These are phyloP conservation scores for Propithecus deckenii DNA, from an alignment of 2,797 vertebrate species.

Conservation along the genomic window DNA sequence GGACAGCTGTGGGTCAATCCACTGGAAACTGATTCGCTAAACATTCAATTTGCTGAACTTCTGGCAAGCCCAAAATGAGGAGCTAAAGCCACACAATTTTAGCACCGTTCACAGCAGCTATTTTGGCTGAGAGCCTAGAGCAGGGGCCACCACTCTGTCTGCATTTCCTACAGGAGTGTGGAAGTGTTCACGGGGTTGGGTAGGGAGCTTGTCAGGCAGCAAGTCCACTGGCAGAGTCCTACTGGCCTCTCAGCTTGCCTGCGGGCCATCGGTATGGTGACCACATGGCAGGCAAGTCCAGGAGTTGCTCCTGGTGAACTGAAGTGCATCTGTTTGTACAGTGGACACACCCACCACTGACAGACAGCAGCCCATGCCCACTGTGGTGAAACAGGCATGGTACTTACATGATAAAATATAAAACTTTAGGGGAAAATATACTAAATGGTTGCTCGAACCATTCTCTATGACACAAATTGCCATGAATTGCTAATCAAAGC, in stretches of 20 bases:
- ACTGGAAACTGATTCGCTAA: neutral
- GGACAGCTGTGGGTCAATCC: neutral
- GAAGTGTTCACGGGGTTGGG: rapidly evolving
- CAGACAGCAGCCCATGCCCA: neutral
- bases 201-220: rapidly evolving
- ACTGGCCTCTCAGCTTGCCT: rapidly evolving
- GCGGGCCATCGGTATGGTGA: no score
- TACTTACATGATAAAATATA: rapidly evolving
- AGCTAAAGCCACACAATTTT: neutral
- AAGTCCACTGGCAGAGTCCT: neutral
- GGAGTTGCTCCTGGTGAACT: neutral
- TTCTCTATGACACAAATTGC: neutral
- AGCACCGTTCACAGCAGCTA: neutral
- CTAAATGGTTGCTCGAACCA: neutral
- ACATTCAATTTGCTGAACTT: neutral
- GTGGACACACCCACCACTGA: neutral
- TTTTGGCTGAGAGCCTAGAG: neutral
- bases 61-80: neutral
- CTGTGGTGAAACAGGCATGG: rapidly evolving
- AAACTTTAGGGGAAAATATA: neutral
- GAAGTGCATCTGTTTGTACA: no score
- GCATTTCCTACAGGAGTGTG: neutral
- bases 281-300: neutral
- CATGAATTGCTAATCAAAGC: neutral
- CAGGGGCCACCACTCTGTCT: rapidly evolving